A percentile compares a stretch with the other conserved stretches of the same genome.
phyloP scores from a whole-genome alignment of 2,888 invertebrate genomes.

The Chirona hameri region DNA sequence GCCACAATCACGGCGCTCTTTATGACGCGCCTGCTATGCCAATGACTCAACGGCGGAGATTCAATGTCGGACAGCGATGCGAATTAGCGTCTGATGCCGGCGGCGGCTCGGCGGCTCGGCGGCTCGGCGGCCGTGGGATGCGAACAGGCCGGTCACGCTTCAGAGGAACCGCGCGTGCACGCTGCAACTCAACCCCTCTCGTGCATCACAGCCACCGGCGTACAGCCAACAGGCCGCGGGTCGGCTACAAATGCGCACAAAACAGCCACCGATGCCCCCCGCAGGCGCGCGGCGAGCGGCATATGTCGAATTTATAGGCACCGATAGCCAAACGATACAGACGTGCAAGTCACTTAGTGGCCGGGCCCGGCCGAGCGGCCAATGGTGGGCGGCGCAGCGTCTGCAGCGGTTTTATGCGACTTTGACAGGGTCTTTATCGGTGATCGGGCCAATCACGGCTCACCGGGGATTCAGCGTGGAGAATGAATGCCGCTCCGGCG shows the following conservation, averaged over 20 bases:
- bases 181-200: neutral
- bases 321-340: neutral
- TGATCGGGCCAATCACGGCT: neutral
- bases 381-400: neutral
- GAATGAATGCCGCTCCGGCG: neutral
- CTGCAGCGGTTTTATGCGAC: constrained; percentile 6
- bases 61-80: neutral
- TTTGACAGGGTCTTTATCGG: constrained; percentile 12
- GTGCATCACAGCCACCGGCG: neutral
- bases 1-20: neutral
- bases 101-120: neutral
- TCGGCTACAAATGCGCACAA: neutral
- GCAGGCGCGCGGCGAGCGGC: neutral
- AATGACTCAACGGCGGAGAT: constrained; percentile 1
- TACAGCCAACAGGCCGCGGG: neutral
- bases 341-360: constrained; percentile 2
- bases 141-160: neutral
- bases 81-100: neutral
- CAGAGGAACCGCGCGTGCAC: neutral
- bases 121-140: too few species aligned
- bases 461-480: neutral
- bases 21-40: neutral
- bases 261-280: neutral
- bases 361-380: neutral
- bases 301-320: neutral